Base-by-base conservation (phyloP, 2,797 vertebrate species). In the Sciurus carolinensis region DNA sequence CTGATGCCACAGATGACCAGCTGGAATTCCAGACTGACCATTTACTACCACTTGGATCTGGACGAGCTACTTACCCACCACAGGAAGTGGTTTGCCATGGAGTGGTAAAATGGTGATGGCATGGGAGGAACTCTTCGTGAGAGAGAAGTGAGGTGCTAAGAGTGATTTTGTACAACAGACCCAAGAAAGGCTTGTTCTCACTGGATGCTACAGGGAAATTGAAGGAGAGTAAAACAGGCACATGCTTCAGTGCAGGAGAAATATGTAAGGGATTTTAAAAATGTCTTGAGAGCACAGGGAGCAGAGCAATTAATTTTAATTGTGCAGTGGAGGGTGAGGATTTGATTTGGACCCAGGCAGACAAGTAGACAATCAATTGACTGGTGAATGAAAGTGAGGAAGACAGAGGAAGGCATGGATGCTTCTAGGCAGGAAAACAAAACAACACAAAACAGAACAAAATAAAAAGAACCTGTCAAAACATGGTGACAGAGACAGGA, bases 151-250 rank as follows among this genome's bases (percentile, higher is more conserved):
- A 77, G 17, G 71, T 39, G 47, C 36, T 59, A 71, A 86, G 76
- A 82, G 87, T 36, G 20, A 9, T 80, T 54, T 71, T 80, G 89
- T 2, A 5, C 24, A 91, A 80, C 36, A 86, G 73, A 95, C 4
- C n/a, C 33, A 39, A 77, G 52, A 67, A 92, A 88, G 22, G 10
- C 18, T 73, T 85, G 67, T 69, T 72, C 12, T 33, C 71, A 82
- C 22, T 67, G 57, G 36, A 67, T 75, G 36, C 22, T 36, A 26
- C 69, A 24, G 36, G 57, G 17, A 89, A 84, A 80, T 33, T 33
- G 54, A 91, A 83, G 42, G 26, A 91, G 52, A 82, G 69, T 79
- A 90, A 94, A 20, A 72, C 47, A 92, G 8, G 44, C 7, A 28
- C 0, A 26, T 13, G 22, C 44, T 81, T 76, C 52, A 87, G 33